Base-by-base conservation (phyloP, 2,888 invertebrate genomes). In the Rambutsinella grinnellia region DNA sequence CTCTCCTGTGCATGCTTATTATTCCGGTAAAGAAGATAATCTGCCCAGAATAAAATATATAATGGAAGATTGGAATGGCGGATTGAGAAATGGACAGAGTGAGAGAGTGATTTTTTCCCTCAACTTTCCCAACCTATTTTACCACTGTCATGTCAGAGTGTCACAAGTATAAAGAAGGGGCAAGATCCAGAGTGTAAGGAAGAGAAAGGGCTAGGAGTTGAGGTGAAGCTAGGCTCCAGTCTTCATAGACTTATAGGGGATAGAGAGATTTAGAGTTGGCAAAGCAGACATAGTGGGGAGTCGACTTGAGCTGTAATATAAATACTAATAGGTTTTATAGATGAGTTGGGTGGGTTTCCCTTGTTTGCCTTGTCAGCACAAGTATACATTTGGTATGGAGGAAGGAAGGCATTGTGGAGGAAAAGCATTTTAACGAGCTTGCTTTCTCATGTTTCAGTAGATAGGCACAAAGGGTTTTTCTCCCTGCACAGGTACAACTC, bases 321-420 rank as follows among this genome's bases (percentile, higher is more conserved):
- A 54, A 56, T 36, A 36, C 36, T 36, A 56, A 56, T 56, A 15
- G n/a, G n/a, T 56, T 56, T 56, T 24, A 56, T 56, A 26, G 36
- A 36, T 36, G 36, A 36, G 28, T 65, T 49, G 44, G 56, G 28
- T 66, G 21, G 65, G 65, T 76, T 68, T 70, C 65, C 49, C 68
- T 76, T 76, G 76, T 76, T 76, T 76, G 76, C 66, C 69, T 69
- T 76, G 76, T 76, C 76, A 76, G 70, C 76, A 75, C 67, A 24
- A 66, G 66, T 0, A 44, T 36, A 28, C 28, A 62, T 27, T 13
- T 19, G 53, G 53, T 19, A 47, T 26, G 36, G 53, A 21, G 24
- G 17, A 1, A 28, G 2, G 15, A 24, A 36, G 58, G 2, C 69
- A 62, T 51, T 65, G 53, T 21, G 46, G 65, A 63, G 58, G 60